Evolutionary conservation across 1,140 invertebrate genomes (phyloP), one percentile per base, ranked within the genome.

Genomic region (Drosophila nannoptera): DNA sequence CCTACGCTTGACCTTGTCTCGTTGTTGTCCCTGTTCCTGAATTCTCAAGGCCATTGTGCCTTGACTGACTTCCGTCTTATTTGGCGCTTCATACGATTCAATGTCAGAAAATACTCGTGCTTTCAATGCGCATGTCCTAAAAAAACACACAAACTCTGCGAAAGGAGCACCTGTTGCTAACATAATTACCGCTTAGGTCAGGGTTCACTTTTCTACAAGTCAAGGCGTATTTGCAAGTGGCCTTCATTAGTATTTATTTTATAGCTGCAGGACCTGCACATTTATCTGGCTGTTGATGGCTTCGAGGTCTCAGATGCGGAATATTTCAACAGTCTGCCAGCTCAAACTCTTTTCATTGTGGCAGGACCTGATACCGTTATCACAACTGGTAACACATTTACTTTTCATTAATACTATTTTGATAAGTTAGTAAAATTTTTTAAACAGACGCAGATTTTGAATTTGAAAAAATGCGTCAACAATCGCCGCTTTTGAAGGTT

Each of bases 231-330:
- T 64, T n/a, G 52, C 29, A 48, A 14, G 45, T 50, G 46, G 36
- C 32, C 36, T 40, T 9, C 36, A n/a, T 11, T n/a, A 35, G 68
- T 61, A 7, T 40, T 31, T 72, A 0, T n/a, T 22, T 2, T 67
- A 22, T 8, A 87, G 89, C 64, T 87, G 43, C 64, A 76, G 36
- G 69, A 89, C 5, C 90, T 91, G 71, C 90, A 83, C 62, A 89
- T 90, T 7, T 92, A 90, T 78, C 88, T 92, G 48, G 91, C 92
- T 1, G 88, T 92, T 40, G 94, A 96, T 89, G 95, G 95, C 40
- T 95, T 94, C 14, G 90, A 92, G 65, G 92, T 96, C 29, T 93
- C 94, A 49, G 92, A 92, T 71, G 93, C 96, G 40, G 94, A 94
- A 3, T 95, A 96, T 81, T 93, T 96, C 73, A 86, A 90, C 43